Percentiles rank a stretch among this genome's conserved stretches.
These are phyloP conservation scores for Slavum lentiscoides DNA, from an alignment of 2,888 invertebrate genomes.

Conservation along the genomic window DNA sequence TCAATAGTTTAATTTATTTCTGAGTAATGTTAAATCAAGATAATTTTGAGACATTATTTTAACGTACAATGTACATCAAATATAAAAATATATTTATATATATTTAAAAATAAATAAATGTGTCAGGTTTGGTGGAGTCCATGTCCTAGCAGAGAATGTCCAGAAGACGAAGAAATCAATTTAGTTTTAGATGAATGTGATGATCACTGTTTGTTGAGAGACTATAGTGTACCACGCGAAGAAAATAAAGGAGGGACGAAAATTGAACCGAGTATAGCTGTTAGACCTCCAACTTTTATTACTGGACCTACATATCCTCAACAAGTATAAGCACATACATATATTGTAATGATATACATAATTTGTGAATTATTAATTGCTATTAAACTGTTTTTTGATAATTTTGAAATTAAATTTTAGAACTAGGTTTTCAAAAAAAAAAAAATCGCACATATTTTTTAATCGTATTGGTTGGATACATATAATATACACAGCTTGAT, in stretches of 20 bases:
- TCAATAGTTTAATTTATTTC: neutral
- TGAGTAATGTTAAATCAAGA: neutral
- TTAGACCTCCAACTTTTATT: constrained; percentile 57
- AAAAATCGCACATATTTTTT: too few relatives aligned
- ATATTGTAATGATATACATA: neutral
- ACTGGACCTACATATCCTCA: constrained; percentile 33
- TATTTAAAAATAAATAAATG: constrained; percentile 5
- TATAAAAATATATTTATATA: neutral
- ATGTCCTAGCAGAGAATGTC: constrained; percentile 78
- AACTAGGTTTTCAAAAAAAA: too few relatives aligned
- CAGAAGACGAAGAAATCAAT: constrained; percentile 73
- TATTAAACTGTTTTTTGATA: neutral
- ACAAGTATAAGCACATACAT: constrained; percentile 22
- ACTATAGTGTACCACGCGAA: constrained; percentile 56
- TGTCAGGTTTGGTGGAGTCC: constrained; percentile 80
- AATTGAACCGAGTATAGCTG: constrained; percentile 57
- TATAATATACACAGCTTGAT: too few relatives aligned
- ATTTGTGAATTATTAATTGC: neutral
- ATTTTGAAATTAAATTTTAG: too few relatives aligned
- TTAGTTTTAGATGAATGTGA: constrained; percentile 74
- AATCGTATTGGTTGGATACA: too few relatives aligned
- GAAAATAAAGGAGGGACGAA: constrained; percentile 54
- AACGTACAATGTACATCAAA: constrained; percentile 7
- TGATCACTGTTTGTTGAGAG: constrained; percentile 70
- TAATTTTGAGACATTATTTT: constrained; percentile 4